Conservation (phyloP, 1,140 invertebrate genomes). For the Drosophila funebris region DNA sequence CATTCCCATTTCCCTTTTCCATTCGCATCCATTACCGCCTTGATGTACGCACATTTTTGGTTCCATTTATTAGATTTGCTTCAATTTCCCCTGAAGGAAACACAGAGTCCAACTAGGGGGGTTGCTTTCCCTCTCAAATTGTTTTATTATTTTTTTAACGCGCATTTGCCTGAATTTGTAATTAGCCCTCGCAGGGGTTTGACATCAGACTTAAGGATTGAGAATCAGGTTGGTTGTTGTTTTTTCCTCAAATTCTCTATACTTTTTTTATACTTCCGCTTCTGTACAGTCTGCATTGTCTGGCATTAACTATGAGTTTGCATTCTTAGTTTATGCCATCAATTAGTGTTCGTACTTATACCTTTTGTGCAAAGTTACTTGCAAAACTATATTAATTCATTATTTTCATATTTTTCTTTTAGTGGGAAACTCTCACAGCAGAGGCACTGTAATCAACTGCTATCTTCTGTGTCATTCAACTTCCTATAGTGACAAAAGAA, state of each 20-base stretch:
- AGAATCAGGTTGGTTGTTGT: constrained; percentile 34
- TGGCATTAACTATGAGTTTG: neutral
- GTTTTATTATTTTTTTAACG: constrained; percentile 58
- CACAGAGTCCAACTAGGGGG: constrained; percentile 19
- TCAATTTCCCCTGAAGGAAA: constrained; percentile 57
- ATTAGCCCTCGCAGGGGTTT: constrained; percentile 52
- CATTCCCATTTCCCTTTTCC: neutral
- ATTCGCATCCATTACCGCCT: constrained; percentile 18
- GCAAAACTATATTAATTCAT: no score
- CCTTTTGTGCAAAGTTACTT: neutral
- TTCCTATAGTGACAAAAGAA: no score
- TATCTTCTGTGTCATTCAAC: no score
- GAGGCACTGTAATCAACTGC: no score
- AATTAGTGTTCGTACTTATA: neutral
- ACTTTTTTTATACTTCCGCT: neutral
- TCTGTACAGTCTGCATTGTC: constrained; percentile 11
- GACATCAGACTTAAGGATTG: constrained; percentile 6
- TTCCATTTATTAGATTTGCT: constrained; percentile 83
- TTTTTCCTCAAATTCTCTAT: neutral
- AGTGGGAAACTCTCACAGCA: no score
- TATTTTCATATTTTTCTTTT: no score
- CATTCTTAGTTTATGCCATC: neutral
- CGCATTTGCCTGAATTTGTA: constrained; percentile 66
- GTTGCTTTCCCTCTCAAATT: constrained; percentile 24
- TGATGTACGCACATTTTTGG: constrained; percentile 82